Conservation (phyloP, 2,797 vertebrate genomes). For the Erpetoichthys calabaricus region DNA sequence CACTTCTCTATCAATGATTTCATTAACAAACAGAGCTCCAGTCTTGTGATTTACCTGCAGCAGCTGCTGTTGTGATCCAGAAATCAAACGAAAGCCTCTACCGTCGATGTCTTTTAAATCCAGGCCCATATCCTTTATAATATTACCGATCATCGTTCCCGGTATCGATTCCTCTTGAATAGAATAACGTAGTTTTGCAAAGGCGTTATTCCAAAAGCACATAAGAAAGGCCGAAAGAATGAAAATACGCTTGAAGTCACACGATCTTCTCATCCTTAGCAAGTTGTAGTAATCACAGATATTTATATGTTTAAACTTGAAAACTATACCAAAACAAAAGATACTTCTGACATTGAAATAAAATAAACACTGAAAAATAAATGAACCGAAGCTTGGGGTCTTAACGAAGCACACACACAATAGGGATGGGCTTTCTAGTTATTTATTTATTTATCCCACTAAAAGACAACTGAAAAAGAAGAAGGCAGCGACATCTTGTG, state of each 20-base stretch:
- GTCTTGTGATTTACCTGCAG: constrained; percentile 49
- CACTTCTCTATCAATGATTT: constrained; percentile 45
- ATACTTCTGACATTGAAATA: no score
- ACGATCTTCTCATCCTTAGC: no score
- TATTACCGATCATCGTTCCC: constrained; percentile 39
- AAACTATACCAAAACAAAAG: no score
- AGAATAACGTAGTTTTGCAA: constrained; percentile 40
- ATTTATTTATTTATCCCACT: no score
- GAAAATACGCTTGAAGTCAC: constrained; percentile 4
- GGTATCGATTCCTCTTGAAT: constrained; percentile 42
- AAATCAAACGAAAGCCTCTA: constrained; percentile 42
- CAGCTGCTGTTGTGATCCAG: constrained; percentile 28
- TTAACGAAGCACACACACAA: no score
- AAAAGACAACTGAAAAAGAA: no score
- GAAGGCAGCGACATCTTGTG: no score
- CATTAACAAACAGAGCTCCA: constrained; percentile 47
- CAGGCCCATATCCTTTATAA: constrained; percentile 30
- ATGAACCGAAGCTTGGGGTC: no score
- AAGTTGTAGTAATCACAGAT: no score
- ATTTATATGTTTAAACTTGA: no score
- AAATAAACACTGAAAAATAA: no score
- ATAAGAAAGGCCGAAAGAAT: not conserved
- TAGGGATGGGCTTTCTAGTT: no score
- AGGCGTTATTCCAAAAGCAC: constrained; percentile 11
- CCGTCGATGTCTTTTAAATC: constrained; percentile 30